Conservation (phyloP, 2,888 invertebrate genomes). For the Lepetodrilus schrolli region DNA sequence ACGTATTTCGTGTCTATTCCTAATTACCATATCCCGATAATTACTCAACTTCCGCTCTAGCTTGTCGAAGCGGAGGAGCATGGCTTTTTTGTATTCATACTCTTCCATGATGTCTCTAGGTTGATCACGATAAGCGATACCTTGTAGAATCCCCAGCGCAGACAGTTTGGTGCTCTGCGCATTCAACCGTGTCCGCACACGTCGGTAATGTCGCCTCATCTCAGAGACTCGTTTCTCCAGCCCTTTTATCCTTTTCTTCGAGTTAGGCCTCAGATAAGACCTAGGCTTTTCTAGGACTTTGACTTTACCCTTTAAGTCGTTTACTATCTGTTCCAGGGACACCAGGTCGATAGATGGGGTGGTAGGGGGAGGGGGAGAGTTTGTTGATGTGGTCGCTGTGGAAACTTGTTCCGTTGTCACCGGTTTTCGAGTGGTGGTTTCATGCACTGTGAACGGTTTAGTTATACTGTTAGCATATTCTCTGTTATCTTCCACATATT, state of each 20-base stretch:
- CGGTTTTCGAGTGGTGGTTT: not conserved
- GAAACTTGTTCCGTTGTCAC: not conserved
- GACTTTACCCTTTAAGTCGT: not conserved
- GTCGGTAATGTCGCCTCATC: not conserved
- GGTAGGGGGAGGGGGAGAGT: not conserved
- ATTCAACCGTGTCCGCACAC: not conserved
- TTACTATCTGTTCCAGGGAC: not conserved
- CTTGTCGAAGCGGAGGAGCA: not conserved
- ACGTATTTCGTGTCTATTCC: conserved; percentile 23
- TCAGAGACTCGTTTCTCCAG: not conserved
- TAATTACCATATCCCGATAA: conserved; percentile 18
- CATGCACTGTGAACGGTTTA: no score
- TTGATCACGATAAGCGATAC: not conserved
- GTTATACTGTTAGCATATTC: no score
- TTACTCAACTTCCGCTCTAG: conserved; percentile 8
- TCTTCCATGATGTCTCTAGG: not conserved
- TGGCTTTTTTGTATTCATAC: not conserved
- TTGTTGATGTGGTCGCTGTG: not conserved
- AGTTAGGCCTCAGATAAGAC: not conserved
- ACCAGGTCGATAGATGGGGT: not conserved
- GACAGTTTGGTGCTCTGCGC: conserved; percentile 5
- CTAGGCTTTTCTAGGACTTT: not conserved
- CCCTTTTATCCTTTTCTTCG: not conserved
- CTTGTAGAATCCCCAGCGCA: conserved; percentile 1
- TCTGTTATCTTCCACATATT: no score